A percentile compares a stretch with the other conserved stretches of the same genome.
Conservation (phyloP, 2,888 invertebrate species). For the Dexiosoma caninum region DNA sequence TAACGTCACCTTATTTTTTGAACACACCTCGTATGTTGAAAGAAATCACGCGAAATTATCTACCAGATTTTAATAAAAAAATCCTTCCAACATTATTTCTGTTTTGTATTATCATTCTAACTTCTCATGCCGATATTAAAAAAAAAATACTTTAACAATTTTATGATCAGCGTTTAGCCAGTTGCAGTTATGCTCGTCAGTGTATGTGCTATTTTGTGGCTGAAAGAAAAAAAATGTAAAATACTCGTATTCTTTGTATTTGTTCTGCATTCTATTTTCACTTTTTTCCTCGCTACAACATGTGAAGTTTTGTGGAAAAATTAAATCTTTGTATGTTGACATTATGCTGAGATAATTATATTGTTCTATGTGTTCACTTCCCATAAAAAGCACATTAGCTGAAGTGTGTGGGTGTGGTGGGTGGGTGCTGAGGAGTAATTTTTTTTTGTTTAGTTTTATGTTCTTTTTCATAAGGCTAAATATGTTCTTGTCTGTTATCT, state of each 20-base stretch:
- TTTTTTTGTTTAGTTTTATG: too few relatives aligned
- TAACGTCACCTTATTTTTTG: too few relatives aligned
- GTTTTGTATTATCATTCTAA: too few relatives aligned
- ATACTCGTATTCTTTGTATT: neutral
- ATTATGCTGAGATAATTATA: conserved; percentile 63
- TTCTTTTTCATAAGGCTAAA: conserved; percentile 33
- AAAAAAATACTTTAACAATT: too few relatives aligned
- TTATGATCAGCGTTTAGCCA: too few relatives aligned
- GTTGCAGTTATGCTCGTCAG: too few relatives aligned
- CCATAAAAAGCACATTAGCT: conserved; percentile 35
- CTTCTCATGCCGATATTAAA: too few relatives aligned
- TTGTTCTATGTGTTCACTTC: conserved; percentile 53
- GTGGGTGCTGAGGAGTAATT: too few relatives aligned
- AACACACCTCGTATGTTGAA: too few relatives aligned
- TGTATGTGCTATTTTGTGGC: conserved; percentile 55
- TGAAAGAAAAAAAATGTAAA: conserved; percentile 2
- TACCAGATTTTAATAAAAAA: too few relatives aligned
- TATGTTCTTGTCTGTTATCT: conserved; percentile 1
- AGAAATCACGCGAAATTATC: too few relatives aligned
- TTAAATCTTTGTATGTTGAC: conserved; percentile 63
- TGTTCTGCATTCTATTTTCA: neutral
- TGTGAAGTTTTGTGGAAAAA: conserved; percentile 55
- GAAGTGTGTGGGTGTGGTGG: neutral
- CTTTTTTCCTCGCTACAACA: conserved; percentile 10
- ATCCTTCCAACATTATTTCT: too few relatives aligned